Base-by-base conservation (phyloP, 2,113 vertebrate genomes). In the Boleophthalmus pectinirostris region DNA sequence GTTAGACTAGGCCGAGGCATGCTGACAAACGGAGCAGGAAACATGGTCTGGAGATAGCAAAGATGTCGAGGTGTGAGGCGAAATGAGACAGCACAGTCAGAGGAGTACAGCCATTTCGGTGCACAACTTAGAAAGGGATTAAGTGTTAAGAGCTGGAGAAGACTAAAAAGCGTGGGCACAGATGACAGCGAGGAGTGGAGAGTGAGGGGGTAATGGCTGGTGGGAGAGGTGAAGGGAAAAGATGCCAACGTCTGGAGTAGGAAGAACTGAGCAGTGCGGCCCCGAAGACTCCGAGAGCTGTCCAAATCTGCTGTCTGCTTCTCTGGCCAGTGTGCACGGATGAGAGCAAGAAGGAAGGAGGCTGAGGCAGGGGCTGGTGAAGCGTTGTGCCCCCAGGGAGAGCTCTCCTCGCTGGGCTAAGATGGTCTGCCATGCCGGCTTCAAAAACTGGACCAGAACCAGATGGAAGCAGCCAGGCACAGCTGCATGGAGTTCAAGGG, bases 231-330 rank as follows among this genome's bases (percentile, higher is more conserved):
- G 86, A 21, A 57, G 83, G 83, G 61, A 74, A 77, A 81, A 85
- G 61, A 83, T 90, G 87, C 85, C 82, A 88, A 86, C 78, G 82
- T 74, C 79, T 82, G 88, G 77, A 79, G 73, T 73, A 69, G 73
- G 68, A 85, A 82, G 88, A 87, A 90, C 81, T 87, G 89, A 91
- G 88, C 83, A 86, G 82, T 56, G 57, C 80, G 87, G 87, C 83
- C 82, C 77, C 79, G 8, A 80, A 83, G 87, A 87, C 84, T 87
- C 69, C 86, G 88, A 83, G 85, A 88, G 86, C 79, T n/a, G 73
- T 70, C 66, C 9, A 73, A 80, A 81, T 77, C 1, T 58, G 61
- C 73, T 82, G 80, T 88, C 85, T 81, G 75, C 70, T 73, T 81
- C 68, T 85, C 64, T 6, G 66, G 78, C 82, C 20, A 54, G 51